A percentile compares a stretch with the other conserved stretches of the same genome.
phyloP scores from a whole-genome alignment of 2,113 vertebrate species.

The Pelecanus crispus region DNA sequence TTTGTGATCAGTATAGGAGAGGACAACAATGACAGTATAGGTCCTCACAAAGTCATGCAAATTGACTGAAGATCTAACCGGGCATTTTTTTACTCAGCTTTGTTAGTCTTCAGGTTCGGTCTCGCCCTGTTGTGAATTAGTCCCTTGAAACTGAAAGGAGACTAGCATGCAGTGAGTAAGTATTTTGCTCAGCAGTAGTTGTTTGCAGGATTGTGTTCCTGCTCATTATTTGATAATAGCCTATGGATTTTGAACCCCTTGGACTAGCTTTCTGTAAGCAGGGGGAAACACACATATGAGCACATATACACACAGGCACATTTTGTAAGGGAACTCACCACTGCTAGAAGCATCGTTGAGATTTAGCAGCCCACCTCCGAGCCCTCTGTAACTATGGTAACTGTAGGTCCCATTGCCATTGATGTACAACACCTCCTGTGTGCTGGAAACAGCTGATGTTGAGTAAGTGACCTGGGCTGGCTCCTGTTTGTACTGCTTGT shows the following conservation, averaged over 20 bases:
- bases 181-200: conserved; percentile 3
- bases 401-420: conserved; percentile 85
- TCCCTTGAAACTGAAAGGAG: background rate
- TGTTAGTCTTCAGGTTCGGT: background rate
- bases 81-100: background rate
- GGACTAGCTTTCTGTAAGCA: background rate
- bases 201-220: background rate
- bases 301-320: background rate
- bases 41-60: background rate
- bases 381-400: conserved; percentile 84
- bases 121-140: background rate
- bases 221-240: background rate
- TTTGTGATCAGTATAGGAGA: background rate
- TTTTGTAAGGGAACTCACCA: conserved; percentile 69
- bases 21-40: background rate
- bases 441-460: conserved; percentile 76
- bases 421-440: conserved; percentile 84
- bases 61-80: background rate
- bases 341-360: conserved; percentile 79
- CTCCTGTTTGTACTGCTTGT: conserved; percentile 80
- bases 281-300: background rate
- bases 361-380: conserved; percentile 82
- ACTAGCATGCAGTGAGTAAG: background rate
- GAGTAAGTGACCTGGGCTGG: conserved; percentile 77
- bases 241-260: background rate